phyloP scores from a whole-genome alignment of 2,797 vertebrate genomes.

The Syngnathus acus region DNA sequence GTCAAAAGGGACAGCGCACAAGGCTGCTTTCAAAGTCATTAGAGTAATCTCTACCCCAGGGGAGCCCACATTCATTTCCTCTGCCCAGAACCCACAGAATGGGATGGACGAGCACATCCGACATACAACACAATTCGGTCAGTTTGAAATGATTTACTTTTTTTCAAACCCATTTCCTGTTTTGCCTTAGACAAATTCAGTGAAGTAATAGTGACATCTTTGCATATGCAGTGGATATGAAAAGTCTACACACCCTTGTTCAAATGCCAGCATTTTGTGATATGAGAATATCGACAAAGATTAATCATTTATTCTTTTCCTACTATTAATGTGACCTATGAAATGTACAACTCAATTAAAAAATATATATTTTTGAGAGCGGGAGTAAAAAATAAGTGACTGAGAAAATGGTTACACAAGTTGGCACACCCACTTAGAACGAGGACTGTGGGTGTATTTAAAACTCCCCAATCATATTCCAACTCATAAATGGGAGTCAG shows the following conservation, averaged over 20 bases:
- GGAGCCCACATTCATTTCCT: conserved; percentile 66
- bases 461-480: neutral
- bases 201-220: neutral
- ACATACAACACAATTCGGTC: conserved; percentile 34
- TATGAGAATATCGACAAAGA: neutral
- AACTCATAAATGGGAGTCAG: neutral
- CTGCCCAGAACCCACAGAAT: conserved; percentile 50
- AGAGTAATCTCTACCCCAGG: conserved; percentile 65
- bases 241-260: neutral
- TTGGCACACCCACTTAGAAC: neutral
- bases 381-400: neutral
- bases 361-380: neutral
- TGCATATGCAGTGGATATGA: neutral
- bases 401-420: neutral
- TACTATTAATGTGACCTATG: neutral
- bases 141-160: conserved; percentile 23
- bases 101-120: conserved; percentile 46
- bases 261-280: neutral
- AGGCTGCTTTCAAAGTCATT: conserved; percentile 64
- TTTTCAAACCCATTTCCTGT: conserved; percentile 4
- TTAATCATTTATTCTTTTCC: neutral
- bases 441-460: neutral
- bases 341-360: neutral
- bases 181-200: conserved; percentile 10
- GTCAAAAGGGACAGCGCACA: conserved; percentile 60